A percentile compares a stretch with the other conserved stretches of the same genome.
These are phyloP conservation scores for Capitulum mitella DNA, from an alignment of 2,888 invertebrate genomes.

Conservation along the genomic window DNA sequence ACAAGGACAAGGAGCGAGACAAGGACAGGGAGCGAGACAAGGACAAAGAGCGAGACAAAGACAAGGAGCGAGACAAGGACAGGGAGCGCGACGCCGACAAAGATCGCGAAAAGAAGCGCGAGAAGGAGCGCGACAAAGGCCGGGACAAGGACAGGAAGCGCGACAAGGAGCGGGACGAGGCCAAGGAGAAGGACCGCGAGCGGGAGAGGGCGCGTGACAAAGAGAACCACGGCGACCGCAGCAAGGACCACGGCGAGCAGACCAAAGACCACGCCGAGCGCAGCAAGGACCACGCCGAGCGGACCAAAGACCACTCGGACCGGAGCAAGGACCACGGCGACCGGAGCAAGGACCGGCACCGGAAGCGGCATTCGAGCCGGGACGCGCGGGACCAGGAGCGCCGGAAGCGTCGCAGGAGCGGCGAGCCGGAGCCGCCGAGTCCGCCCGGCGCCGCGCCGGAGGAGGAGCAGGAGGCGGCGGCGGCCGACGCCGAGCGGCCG, in stretches of 20 bases:
- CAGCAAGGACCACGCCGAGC: too few relatives aligned
- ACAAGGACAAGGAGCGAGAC: slow-evolving; percentile 14
- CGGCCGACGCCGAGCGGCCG: neutral
- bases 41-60: slow-evolving; percentile 27
- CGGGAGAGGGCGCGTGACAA: slow-evolving; percentile 23
- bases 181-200: slow-evolving; percentile 29
- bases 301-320: neutral
- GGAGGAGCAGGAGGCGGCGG: neutral
- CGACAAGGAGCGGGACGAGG: neutral
- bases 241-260: too few relatives aligned
- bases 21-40: slow-evolving; percentile 25
- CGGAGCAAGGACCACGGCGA: too few relatives aligned
- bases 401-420: slow-evolving; percentile 27
- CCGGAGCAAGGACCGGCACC: neutral
- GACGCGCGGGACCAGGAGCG: neutral
- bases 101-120: neutral
- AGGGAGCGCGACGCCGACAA: slow-evolving; percentile 18
- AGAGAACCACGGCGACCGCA: slow-evolving; percentile 25
- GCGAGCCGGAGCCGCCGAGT: slow-evolving; percentile 21
- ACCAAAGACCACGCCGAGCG: too few relatives aligned
- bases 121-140: neutral
- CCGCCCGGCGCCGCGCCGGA: slow-evolving; percentile 29
- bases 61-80: slow-evolving; percentile 25
- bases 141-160: slow-evolving; percentile 12
- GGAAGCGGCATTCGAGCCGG: slow-evolving; percentile 8